Conservation (phyloP, 2,888 invertebrate genomes). For the Drosophila robusta region DNA sequence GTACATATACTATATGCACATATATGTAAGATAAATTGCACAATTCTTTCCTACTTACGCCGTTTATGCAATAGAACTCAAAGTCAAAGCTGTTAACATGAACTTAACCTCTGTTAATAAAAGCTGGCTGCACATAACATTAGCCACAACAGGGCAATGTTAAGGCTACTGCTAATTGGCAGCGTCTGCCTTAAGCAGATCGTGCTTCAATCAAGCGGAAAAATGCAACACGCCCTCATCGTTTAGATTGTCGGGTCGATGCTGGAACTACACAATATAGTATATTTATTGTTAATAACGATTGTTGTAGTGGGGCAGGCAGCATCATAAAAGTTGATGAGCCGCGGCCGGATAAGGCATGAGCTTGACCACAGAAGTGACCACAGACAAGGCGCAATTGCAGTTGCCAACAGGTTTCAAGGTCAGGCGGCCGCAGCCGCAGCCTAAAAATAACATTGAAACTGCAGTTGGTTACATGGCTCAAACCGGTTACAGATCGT, state of each 20-base stretch:
- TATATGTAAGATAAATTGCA: no score
- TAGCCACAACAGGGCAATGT: slow-evolving; percentile 1
- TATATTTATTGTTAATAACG: slow-evolving; percentile 47
- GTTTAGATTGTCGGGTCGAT: slow-evolving; percentile 29
- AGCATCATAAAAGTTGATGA: slow-evolving; percentile 64
- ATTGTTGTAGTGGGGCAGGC: slow-evolving; percentile 44
- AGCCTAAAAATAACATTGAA: slow-evolving; percentile 50
- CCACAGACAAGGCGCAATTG: slow-evolving; percentile 39
- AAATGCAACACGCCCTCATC: slow-evolving; percentile 20
- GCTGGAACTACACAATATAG: slow-evolving; percentile 16
- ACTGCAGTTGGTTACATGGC: slow-evolving; percentile 45
- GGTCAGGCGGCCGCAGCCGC: slow-evolving; percentile 44
- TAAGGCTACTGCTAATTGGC: slow-evolving; percentile 11
- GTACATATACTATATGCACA: no score
- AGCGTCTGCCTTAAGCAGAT: neutral
- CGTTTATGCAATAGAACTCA: neutral
- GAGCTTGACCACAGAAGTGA: slow-evolving; percentile 39
- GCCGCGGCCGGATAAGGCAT: slow-evolving; percentile 48
- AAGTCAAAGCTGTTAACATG: slow-evolving; percentile 1
- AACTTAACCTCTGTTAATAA: slow-evolving; percentile 16
- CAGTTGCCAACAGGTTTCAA: slow-evolving; percentile 47
- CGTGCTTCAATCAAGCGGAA: slow-evolving; percentile 18
- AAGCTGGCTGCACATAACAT: neutral
- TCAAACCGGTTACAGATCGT: slow-evolving; percentile 56
- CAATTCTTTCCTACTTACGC: neutral